Evolutionary conservation across 2,113 vertebrate species (phyloP).

Genomic region (Ascaphus truei): DNA sequence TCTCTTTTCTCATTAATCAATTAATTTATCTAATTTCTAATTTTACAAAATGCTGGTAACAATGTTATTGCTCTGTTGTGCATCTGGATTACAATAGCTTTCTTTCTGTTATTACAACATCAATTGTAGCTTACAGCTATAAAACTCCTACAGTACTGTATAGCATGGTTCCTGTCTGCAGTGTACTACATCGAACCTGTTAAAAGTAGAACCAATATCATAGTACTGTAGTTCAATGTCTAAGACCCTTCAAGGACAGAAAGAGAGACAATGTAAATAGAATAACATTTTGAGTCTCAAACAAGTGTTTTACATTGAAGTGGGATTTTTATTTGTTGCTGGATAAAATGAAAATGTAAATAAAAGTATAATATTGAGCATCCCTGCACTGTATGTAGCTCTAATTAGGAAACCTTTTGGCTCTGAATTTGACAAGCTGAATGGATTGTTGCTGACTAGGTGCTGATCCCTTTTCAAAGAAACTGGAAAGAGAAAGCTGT

Average conservation of each 20-base stretch:
- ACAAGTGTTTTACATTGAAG: constrained; percentile 16
- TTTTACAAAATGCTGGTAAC: neutral
- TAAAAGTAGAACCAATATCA: constrained; percentile 14
- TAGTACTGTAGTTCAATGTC: constrained; percentile 21
- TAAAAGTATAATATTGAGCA: constrained; percentile 19
- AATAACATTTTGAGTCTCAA: neutral
- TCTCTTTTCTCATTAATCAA: neutral
- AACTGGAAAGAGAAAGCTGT: constrained; percentile 8
- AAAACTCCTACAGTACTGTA: constrained; percentile 3
- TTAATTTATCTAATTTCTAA: neutral
- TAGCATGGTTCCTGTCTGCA: constrained; percentile 4
- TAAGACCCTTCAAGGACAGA: constrained; percentile 15
- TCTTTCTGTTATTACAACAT: neutral
- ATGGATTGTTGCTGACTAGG: constrained; percentile 21
- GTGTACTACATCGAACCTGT: neutral
- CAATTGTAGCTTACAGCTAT: constrained; percentile 2
- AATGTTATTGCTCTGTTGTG: neutral
- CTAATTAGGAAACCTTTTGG: constrained; percentile 26
- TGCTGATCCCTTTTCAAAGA: constrained; percentile 27
- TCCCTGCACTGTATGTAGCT: neutral
- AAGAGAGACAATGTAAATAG: constrained; percentile 12
- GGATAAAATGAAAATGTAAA: constrained; percentile 4
- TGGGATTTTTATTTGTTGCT: constrained; percentile 2
- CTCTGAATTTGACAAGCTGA: constrained; percentile 27
- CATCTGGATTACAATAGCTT: neutral